Evolutionary conservation across 1,140 invertebrate species (phyloP).

Genomic region (Bombus waltoni): DNA sequence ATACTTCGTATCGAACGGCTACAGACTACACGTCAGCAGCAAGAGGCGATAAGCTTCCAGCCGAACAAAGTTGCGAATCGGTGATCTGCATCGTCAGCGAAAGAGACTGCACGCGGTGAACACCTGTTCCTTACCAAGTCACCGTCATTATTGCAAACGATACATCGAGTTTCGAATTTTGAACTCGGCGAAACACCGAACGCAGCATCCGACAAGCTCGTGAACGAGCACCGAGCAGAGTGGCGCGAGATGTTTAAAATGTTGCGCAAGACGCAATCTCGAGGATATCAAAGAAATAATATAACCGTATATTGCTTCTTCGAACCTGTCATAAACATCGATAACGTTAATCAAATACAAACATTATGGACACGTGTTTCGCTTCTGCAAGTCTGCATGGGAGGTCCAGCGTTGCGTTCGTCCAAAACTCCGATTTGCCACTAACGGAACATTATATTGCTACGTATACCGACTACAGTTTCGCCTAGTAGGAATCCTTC

Average conservation of each 20-base stretch:
- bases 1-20: conserved; percentile 57
- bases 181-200: background rate
- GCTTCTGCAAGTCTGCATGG: background rate
- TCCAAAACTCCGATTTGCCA: no score
- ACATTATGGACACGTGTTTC: background rate
- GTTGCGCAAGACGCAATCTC: background rate
- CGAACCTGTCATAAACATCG: background rate
- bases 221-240: no score
- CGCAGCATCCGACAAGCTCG: background rate
- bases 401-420: background rate
- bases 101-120: conserved; percentile 45
- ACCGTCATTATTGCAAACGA: conserved; percentile 11
- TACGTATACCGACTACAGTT: no score
- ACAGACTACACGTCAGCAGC: conserved; percentile 70
- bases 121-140: conserved; percentile 59
- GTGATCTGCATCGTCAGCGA: conserved; percentile 65
- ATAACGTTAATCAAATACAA: background rate
- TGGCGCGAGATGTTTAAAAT: background rate
- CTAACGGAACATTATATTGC: background rate
- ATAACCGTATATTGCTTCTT: background rate
- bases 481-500: background rate
- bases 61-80: conserved; percentile 59
- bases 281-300: background rate
- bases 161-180: background rate
- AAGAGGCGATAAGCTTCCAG: conserved; percentile 51